Conservation (phyloP, 2,888 invertebrate species). For the Brassicogethes aeneus region DNA sequence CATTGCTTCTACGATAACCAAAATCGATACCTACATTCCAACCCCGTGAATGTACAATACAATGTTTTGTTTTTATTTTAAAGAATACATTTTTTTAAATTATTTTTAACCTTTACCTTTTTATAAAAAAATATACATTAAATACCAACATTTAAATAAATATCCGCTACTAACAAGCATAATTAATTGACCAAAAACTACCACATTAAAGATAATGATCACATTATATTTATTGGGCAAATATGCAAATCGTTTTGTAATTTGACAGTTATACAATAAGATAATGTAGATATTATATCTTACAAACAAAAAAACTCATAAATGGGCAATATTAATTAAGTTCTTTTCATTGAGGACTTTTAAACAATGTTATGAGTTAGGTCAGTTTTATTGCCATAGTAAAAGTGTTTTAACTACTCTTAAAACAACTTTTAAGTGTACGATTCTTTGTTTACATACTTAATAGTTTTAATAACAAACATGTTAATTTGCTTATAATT, state of each 20-base stretch:
- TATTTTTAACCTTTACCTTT: too few relatives aligned
- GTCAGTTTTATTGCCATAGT: conserved; percentile 43
- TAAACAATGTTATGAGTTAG: conserved; percentile 35
- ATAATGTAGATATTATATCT: too few relatives aligned
- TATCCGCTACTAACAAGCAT: too few relatives aligned
- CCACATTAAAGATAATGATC: too few relatives aligned
- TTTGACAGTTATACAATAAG: neutral
- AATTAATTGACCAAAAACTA: too few relatives aligned
- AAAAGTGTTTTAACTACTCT: conserved; percentile 32
- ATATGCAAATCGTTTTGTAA: neutral
- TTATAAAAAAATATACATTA: too few relatives aligned
- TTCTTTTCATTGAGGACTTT: conserved; percentile 36
- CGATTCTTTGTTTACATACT: conserved; percentile 11
- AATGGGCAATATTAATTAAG: conserved; percentile 35
- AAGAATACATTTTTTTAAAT: too few relatives aligned
- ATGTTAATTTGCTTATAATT: neutral
- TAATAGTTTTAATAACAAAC: conserved; percentile 4
- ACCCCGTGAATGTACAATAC: neutral
- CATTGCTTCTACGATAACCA: neutral
- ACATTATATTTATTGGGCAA: too few relatives aligned
- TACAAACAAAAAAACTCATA: conserved; percentile 30
- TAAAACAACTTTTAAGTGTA: conserved; percentile 10
- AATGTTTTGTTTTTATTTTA: too few relatives aligned
- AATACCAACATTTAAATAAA: too few relatives aligned
- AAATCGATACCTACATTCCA: conserved; percentile 9